These are phyloP conservation scores for Porites australiensis DNA, from an alignment of 64 coral and sea anemone species.

Conservation along the genomic window DNA sequence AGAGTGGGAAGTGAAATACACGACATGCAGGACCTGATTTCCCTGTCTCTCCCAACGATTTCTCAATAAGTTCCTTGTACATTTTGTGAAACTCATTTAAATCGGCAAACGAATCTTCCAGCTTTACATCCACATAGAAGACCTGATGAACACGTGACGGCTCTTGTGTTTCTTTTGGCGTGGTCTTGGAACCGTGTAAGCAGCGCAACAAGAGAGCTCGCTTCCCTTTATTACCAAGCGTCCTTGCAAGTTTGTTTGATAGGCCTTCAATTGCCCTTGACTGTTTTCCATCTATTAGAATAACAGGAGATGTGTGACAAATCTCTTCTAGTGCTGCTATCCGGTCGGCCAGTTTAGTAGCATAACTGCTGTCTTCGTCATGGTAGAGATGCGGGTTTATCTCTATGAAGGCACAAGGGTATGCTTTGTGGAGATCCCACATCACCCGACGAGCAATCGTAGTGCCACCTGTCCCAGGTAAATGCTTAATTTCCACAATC, in stretches of 20 bases:
- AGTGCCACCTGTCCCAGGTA: slow-evolving; percentile 81
- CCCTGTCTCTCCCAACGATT: neutral
- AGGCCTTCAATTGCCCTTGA: slow-evolving; percentile 50
- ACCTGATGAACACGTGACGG: slow-evolving; percentile 38
- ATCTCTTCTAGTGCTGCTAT: slow-evolving; percentile 63
- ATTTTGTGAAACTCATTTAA: slow-evolving; percentile 68
- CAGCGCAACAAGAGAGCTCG: slow-evolving; percentile 73
- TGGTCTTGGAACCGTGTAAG: slow-evolving; percentile 12
- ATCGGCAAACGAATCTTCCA: slow-evolving; percentile 79
- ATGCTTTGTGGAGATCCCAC: slow-evolving; percentile 79
- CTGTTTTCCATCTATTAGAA: slow-evolving; percentile 85
- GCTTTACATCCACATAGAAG: slow-evolving; percentile 58
- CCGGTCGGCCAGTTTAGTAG: slow-evolving; percentile 33
- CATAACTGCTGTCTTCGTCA: slow-evolving; percentile 67
- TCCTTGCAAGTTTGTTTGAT: slow-evolving; percentile 63
- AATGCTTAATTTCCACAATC: slow-evolving; percentile 80
- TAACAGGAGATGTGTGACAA: slow-evolving; percentile 63
- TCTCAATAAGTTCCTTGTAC: slow-evolving; percentile 76
- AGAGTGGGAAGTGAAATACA: slow-evolving; percentile 86
- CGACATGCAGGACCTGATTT: neutral
- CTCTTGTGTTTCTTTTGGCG: neutral
- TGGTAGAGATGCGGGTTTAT: slow-evolving; percentile 19
- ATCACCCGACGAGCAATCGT: slow-evolving; percentile 85
- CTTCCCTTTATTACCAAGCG: slow-evolving; percentile 56
- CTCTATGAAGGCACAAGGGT: slow-evolving; percentile 71